These are phyloP conservation scores for Bothrops jararaca DNA, from an alignment of 2,113 vertebrate species.

Conservation along the genomic window DNA sequence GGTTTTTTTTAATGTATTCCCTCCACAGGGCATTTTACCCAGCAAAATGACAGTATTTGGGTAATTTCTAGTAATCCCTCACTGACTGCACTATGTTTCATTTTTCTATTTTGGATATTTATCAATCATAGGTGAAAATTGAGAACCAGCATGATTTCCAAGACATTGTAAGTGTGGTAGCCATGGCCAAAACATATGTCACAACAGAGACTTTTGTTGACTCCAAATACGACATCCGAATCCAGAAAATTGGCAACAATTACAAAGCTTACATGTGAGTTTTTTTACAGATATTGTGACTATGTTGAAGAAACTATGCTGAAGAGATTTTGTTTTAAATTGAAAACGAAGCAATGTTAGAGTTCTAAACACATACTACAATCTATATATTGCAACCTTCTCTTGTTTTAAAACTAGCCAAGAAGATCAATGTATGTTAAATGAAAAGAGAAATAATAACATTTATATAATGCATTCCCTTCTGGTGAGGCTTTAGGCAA, in stretches of 20 bases:
- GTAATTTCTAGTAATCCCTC: neutral
- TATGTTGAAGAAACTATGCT: neutral
- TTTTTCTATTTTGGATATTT: constrained; percentile 36
- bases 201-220: constrained; percentile 89
- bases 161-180: constrained; percentile 93
- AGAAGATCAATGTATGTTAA: neutral
- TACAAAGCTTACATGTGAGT: constrained; percentile 99
- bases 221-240: constrained; percentile 95
- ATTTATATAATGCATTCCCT: neutral
- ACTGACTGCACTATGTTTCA: constrained; percentile 13
- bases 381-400: neutral
- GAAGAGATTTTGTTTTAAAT: neutral
- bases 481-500: neutral
- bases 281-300: neutral
- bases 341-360: neutral
- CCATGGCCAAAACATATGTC: constrained; percentile 90
- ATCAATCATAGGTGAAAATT: constrained; percentile 84
- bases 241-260: constrained; percentile 97
- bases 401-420: neutral
- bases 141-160: constrained; percentile 93
- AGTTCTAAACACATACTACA: neutral
- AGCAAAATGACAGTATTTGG: neutral
- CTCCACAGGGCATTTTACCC: neutral
- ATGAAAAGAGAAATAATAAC: neutral
- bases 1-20: neutral